Conservation (phyloP, 1,140 invertebrate species). For the Ostrea edulis region DNA sequence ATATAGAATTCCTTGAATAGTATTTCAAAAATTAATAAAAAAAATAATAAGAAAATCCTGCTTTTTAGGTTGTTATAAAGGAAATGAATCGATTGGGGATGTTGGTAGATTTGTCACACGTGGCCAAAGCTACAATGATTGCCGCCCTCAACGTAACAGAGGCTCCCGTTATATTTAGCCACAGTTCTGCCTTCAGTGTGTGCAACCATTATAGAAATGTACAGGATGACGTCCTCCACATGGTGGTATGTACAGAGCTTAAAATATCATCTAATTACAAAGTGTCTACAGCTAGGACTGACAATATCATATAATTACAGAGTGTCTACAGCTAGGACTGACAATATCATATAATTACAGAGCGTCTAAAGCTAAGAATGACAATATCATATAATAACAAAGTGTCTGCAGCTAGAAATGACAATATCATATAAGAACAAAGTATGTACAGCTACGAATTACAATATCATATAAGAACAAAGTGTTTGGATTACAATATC, state of each 20-base stretch:
- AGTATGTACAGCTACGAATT: no score
- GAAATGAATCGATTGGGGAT: constrained; percentile 88
- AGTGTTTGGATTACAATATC: no score
- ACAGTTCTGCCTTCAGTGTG: constrained; percentile 90
- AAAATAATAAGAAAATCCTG: no score
- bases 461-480: no score
- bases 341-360: no score
- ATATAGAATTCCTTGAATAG: no score
- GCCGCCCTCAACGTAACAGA: constrained; percentile 88
- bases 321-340: no score
- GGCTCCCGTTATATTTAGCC: constrained; percentile 93
- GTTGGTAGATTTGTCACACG: constrained; percentile 93
- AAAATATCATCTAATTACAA: not conserved
- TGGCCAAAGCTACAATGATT: constrained; percentile 90
- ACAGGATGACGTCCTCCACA: constrained; percentile 87
- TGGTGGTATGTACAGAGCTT: constrained; percentile 84
- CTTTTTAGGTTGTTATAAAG: constrained; percentile 78
- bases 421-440: no score
- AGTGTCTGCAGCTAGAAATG: no score
- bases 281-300: no score
- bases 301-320: not conserved
- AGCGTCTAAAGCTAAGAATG: no score
- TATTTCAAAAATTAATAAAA: no score
- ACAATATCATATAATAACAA: not conserved
- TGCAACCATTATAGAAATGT: constrained; percentile 94